phyloP scores from a whole-genome alignment of 1,140 invertebrate species.

The Eueides isabella region DNA sequence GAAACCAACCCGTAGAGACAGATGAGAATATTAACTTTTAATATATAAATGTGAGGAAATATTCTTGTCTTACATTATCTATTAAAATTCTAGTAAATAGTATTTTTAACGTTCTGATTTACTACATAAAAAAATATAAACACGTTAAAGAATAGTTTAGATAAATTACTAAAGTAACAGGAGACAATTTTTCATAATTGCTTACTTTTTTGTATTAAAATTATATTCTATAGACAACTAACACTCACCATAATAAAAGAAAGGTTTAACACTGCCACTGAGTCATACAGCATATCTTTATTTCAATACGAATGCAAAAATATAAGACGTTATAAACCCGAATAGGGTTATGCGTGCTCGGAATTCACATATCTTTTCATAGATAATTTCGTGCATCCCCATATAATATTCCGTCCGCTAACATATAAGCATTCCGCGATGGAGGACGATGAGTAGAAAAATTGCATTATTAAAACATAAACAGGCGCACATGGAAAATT shows the following conservation, averaged over 20 bases:
- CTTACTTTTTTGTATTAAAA: too few species aligned
- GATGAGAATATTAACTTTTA: neutral
- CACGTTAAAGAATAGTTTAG: too few species aligned
- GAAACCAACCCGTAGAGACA: conserved; percentile 46
- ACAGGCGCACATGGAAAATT: conserved; percentile 19
- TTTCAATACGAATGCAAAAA: too few species aligned
- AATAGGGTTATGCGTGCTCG: conserved; percentile 21
- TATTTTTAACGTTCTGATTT: too few species aligned
- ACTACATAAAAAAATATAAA: too few species aligned
- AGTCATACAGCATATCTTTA: too few species aligned
- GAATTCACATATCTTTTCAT: conserved; percentile 38
- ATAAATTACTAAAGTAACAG: too few species aligned
- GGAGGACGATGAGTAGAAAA: conserved; percentile 30
- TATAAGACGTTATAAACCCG: conserved; percentile 14
- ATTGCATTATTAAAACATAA: conserved; percentile 49
- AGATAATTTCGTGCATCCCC: conserved; percentile 34
- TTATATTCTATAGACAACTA: too few species aligned
- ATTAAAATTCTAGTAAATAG: too few species aligned
- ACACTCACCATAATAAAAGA: too few species aligned
- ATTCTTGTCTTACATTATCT: neutral
- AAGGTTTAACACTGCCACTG: too few species aligned
- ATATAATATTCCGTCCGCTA: conserved; percentile 34
- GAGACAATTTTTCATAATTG: too few species aligned
- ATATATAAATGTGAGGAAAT: neutral
- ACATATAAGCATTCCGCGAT: conserved; percentile 29